These are phyloP conservation scores for Esox niger DNA, from an alignment of 2,113 vertebrate genomes.

Conservation along the genomic window DNA sequence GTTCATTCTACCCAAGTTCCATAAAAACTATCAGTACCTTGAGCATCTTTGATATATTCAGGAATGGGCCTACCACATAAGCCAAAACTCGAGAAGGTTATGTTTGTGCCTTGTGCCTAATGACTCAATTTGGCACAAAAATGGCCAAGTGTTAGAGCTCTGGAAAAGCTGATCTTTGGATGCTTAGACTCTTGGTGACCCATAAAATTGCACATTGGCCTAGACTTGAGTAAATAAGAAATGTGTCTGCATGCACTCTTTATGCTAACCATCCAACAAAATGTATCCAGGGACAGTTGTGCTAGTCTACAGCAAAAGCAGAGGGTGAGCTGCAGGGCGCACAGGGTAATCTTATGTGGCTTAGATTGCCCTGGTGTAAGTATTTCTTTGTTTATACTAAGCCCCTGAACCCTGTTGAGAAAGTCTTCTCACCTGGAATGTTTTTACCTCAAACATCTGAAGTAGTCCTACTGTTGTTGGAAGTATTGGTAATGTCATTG, in stretches of 20 bases:
- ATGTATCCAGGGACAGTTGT: neutral
- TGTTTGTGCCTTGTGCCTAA: constrained; percentile 24
- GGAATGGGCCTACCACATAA: neutral
- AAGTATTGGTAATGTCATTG: neutral
- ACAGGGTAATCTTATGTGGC: constrained; percentile 3
- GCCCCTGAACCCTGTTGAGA: neutral
- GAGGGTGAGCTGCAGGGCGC: neutral
- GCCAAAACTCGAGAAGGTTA: constrained; percentile 31
- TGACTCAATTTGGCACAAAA: constrained; percentile 25
- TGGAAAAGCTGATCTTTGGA: constrained; percentile 11
- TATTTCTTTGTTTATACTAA: constrained; percentile 8
- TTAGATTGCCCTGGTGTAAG: neutral
- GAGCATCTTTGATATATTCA: neutral
- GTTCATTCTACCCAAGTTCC: neutral
- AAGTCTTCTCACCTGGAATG: neutral
- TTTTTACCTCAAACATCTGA: neutral
- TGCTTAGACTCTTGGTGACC: constrained; percentile 10
- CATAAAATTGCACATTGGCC: constrained; percentile 5
- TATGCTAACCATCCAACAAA: neutral
- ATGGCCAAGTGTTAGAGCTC: constrained; percentile 9
- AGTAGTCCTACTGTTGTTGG: neutral
- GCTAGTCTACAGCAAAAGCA: neutral
- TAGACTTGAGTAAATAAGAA: neutral
- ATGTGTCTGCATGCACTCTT: neutral
- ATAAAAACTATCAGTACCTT: neutral